Base-by-base conservation (phyloP, 2,888 invertebrate species). In the Orgyia antiqua region DNA sequence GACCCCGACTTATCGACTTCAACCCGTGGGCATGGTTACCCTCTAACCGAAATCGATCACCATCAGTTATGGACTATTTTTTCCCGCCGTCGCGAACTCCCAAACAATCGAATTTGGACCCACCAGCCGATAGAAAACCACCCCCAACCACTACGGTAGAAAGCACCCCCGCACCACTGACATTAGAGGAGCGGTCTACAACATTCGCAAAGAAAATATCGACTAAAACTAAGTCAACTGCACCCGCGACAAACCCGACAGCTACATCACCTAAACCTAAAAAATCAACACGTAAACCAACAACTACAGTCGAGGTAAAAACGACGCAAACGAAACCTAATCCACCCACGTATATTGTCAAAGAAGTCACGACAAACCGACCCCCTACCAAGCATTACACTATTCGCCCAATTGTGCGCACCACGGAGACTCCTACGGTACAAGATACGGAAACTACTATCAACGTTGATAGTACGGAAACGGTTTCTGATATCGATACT, bases 351-450 rank as follows among this genome's bases (percentile, higher is more conserved):
- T 59, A 68, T 27, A 66, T 66, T 26, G 63, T 70, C 26, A 78
- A 68, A 55, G 65, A 67, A 30, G 54, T 63, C 36, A 67, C 77
- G 38, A 75, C 82, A 29, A 67, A 67, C 42, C 47, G 42, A 24
- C 70, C 77, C 33, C 82, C 89, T 26, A 80, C 87, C 34, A 84
- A 87, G 52, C 82, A 84, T 50, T 89, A 89, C 46, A 87, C 88
- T 27, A 89, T 89, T 39, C 79, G 87, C 50, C 79, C 77, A 37
- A 43, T 73, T 37, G 68, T 82, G 53, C 68, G 82, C 32, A 82
- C 76, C 15, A 79, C 83, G 37, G 75, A 72, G 43, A 71, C 73
- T 39, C 73, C 74, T 17, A 73, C 75, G 15, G 64, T 67, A 29
- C 71, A 70, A 59, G 87, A 76, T 58, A 88, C 77, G 51, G 87